A percentile compares a stretch with the other conserved stretches of the same genome.
phyloP scores from a whole-genome alignment of 2,888 invertebrate species.

The Rotaria macrura region DNA sequence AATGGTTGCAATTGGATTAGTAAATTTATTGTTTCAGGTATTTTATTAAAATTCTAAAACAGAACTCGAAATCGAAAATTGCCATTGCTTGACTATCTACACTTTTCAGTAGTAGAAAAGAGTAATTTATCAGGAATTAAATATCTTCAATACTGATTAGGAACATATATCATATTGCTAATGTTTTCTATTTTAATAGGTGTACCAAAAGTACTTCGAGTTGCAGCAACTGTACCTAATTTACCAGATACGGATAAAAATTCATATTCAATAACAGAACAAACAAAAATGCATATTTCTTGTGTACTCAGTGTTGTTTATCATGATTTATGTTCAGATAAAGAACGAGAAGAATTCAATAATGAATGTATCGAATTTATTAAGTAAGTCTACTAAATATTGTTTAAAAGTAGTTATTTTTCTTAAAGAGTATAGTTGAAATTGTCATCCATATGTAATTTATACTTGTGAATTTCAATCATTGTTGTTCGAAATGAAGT shows the following conservation, averaged over 20 bases:
- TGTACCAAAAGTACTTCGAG: constrained; percentile 30
- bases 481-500: too few relatives aligned
- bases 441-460: too few relatives aligned
- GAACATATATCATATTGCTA: too few relatives aligned
- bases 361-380: constrained; percentile 43
- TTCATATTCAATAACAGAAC: constrained; percentile 69
- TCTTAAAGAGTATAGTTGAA: too few relatives aligned
- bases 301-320: constrained; percentile 79
- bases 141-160: too few relatives aligned
- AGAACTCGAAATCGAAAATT: too few relatives aligned
- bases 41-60: too few relatives aligned
- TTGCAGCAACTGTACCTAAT: constrained; percentile 24
- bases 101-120: too few relatives aligned
- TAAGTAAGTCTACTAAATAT: constrained; percentile 36
- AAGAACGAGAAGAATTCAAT: constrained; percentile 49
- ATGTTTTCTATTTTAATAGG: constrained; percentile 8
- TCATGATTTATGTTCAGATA: constrained; percentile 89
- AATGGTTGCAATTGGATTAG: constrained; percentile 28
- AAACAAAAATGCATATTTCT: constrained; percentile 78
- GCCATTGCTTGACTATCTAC: too few relatives aligned
- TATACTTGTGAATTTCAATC: too few relatives aligned
- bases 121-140: too few relatives aligned
- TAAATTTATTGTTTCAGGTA: constrained; percentile 25
- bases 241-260: constrained; percentile 35
- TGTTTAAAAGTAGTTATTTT: too few relatives aligned